Conservation (phyloP, 2,113 vertebrate genomes). For the Archocentrus centrarchus region DNA sequence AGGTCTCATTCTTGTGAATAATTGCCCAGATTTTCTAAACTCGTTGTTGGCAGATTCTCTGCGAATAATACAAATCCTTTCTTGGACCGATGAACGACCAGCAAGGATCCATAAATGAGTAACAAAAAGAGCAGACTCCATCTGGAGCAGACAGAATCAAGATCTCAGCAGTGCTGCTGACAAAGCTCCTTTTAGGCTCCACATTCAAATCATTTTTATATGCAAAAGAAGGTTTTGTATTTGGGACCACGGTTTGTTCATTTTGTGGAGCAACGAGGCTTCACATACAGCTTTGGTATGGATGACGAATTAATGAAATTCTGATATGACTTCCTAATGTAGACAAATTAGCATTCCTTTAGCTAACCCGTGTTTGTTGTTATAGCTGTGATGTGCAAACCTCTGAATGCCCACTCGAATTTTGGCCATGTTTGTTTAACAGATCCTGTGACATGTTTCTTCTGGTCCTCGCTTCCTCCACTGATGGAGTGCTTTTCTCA, state of each 20-base stretch:
- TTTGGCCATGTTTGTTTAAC: not conserved
- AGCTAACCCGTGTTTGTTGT: too few relatives aligned
- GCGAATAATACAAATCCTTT: constrained; percentile 35
- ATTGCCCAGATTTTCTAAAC: constrained; percentile 28
- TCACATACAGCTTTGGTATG: not conserved
- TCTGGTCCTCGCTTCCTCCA: not conserved
- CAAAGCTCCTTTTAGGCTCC: constrained; percentile 1
- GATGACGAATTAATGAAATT: not conserved
- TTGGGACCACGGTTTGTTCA: too few relatives aligned
- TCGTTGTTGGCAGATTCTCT: constrained; percentile 26
- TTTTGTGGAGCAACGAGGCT: not conserved
- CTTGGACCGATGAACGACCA: not conserved
- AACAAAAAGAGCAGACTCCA: constrained; percentile 28
- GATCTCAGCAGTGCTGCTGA: not conserved
- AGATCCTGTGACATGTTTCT: not conserved
- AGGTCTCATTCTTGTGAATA: constrained; percentile 37
- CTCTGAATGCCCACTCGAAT: not conserved
- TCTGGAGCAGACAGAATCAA: constrained; percentile 2
- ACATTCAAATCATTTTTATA: not conserved
- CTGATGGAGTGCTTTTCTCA: not conserved
- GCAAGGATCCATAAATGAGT: constrained; percentile 6
- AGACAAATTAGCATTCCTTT: not conserved
- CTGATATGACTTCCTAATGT: not conserved
- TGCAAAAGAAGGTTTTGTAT: not conserved
- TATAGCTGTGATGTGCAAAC: not conserved